A percentile compares a stretch with the other conserved stretches of the same genome.
Conservation (phyloP, 2,888 invertebrate genomes). For the Sminthurinus aureus region DNA sequence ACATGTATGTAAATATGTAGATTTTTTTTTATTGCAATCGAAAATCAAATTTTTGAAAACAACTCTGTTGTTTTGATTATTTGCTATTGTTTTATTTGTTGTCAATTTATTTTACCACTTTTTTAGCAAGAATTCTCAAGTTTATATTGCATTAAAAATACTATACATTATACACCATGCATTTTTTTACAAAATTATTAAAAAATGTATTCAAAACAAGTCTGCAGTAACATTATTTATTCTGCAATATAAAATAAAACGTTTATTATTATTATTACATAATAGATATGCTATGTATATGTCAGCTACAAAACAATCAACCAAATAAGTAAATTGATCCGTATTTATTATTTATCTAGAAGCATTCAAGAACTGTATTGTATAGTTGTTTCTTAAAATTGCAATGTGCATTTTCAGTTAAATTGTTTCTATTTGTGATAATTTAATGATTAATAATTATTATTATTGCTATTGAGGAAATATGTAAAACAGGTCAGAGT, state of each 20-base stretch:
- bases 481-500: too few relatives aligned
- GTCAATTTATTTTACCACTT: neutral
- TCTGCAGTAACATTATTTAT: neutral
- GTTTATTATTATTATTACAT: neutral
- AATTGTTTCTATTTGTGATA: too few relatives aligned
- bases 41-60: too few relatives aligned
- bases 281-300: neutral
- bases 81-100: neutral
- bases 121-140: neutral
- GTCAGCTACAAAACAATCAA: neutral
- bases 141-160: neutral
- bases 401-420: too few relatives aligned
- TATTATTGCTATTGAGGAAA: too few relatives aligned
- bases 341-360: too few relatives aligned
- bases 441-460: too few relatives aligned
- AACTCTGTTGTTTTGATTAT: neutral
- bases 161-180: neutral
- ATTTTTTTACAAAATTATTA: neutral
- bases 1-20: too few relatives aligned
- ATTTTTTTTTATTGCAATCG: too few relatives aligned
- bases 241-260: neutral
- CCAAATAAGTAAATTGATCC: neutral
- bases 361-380: too few relatives aligned
- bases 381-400: too few relatives aligned
- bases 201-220: neutral